Base-by-base conservation (phyloP, 2,797 vertebrate species). In the Kryptolebias ocellatus region DNA sequence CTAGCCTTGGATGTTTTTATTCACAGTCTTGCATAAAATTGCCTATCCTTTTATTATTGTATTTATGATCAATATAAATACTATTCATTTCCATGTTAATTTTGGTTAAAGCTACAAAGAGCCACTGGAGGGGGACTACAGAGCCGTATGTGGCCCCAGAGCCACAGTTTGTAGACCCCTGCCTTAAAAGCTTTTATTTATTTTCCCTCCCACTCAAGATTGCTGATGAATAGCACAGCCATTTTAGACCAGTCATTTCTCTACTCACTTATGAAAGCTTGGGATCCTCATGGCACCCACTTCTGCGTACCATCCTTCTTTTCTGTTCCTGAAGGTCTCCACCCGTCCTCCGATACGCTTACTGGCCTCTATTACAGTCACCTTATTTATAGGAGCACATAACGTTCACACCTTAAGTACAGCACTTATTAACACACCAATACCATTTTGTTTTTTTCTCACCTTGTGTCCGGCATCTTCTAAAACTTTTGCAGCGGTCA, bases 221-320 rank as follows among this genome's bases (percentile, higher is more conserved):
- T 24, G 20, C 20, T 24, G 20, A 24, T 24, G 20, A 24, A 24
- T 24, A 24, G 20, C 20, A 24, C 20, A 24, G 20, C 20, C 20
- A 24, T 24, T 24, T 45, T 4, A n/a, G 31, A 52, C 6, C 14
- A 1, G 11, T 42, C 3, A 2, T 28, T 12, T n/a, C 20, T 28
- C 5, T 46, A 84, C 93, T 91, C 74, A 96, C 95, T 84, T 90
- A 74, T 96, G 94, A 3, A 94, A 94, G 72, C 47, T 90, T 58
- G 95, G 95, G 79, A 96, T 96, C 74, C 95, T 93, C 95, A 96
- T 96, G 58, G 95, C 93, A 0, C 95, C 95, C 47, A 96, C 44
- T 56, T 96, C 95, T 64, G 92, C 95, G 20, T 91, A 94, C 95
- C 95, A 96, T 74, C 94, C 93, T 0, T 94, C 94, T 62, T 16